Evolutionary conservation across 2,113 vertebrate genomes (phyloP).

Genomic region (Prolemur simus): DNA sequence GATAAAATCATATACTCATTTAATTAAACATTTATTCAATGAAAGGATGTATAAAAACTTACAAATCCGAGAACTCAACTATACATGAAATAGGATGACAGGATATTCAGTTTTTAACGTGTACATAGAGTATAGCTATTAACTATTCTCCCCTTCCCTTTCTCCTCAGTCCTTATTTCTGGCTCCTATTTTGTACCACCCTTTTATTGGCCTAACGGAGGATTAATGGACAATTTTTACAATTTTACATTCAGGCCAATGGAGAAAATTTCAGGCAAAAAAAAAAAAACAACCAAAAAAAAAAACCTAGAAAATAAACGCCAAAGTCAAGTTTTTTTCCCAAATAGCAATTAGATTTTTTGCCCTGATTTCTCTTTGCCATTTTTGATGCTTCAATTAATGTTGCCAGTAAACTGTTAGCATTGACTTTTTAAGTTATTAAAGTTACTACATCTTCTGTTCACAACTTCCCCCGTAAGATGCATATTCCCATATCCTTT

Average conservation of each 20-base stretch:
- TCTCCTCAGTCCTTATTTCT: conserved; percentile 72
- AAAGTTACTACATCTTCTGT: background rate
- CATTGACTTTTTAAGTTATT: conserved; percentile 4
- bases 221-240: conserved; percentile 58
- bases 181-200: conserved; percentile 69
- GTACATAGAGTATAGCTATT: conserved; percentile 80
- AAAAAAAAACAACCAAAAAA: conserved; percentile 15
- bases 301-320: conserved; percentile 80
- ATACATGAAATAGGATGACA: conserved; percentile 84
- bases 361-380: conserved; percentile 63
- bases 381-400: conserved; percentile 45
- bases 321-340: conserved; percentile 74
- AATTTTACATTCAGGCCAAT: conserved; percentile 69
- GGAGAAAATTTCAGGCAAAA: conserved; percentile 74
- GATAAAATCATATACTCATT: conserved; percentile 72
- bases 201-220: conserved; percentile 68
- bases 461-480: background rate
- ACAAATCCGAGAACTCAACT: conserved; percentile 89
- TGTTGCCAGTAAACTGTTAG: conserved; percentile 27
- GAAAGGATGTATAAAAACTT: conserved; percentile 90
- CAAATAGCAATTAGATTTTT: conserved; percentile 72
- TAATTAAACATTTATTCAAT: conserved; percentile 87
- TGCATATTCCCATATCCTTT: background rate
- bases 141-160: conserved; percentile 71
- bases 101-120: conserved; percentile 81